Evolutionary conservation across 2,888 invertebrate species (phyloP).

Genomic region (Brassicogethes aeneus): DNA sequence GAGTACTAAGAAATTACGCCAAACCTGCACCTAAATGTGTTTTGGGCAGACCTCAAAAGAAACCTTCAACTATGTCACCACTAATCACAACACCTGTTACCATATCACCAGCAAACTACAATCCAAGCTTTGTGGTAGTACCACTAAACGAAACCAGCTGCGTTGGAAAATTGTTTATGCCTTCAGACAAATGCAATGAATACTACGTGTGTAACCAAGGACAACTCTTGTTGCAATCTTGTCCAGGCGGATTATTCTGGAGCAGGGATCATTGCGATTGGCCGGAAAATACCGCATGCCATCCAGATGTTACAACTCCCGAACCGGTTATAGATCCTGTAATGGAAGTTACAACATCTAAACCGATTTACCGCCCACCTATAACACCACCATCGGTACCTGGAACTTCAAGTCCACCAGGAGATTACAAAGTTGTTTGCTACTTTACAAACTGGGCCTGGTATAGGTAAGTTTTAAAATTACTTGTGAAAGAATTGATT

Average conservation of each 20-base stretch:
- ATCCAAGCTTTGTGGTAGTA: slow-evolving; percentile 2
- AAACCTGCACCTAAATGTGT: slow-evolving; percentile 56
- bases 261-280: slow-evolving; percentile 73
- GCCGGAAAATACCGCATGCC: slow-evolving; percentile 64
- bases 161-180: slow-evolving; percentile 48
- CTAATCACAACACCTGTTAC: slow-evolving; percentile 8
- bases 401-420: slow-evolving; percentile 16
- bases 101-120: background rate
- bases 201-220: slow-evolving; percentile 77
- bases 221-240: slow-evolving; percentile 56
- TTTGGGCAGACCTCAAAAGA: slow-evolving; percentile 35
- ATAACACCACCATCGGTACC: slow-evolving; percentile 29
- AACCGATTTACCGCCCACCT: slow-evolving; percentile 14
- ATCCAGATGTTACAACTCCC: slow-evolving; percentile 26
- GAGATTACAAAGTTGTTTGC: slow-evolving; percentile 58
- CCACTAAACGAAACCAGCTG: slow-evolving; percentile 32
- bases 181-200: slow-evolving; percentile 65
- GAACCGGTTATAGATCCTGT: slow-evolving; percentile 3
- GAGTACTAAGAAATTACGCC: slow-evolving; percentile 62
- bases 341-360: slow-evolving; percentile 9
- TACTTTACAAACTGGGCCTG: slow-evolving; percentile 85
- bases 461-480: slow-evolving; percentile 50
- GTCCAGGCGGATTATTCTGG: slow-evolving; percentile 70
- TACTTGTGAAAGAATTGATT: background rate
- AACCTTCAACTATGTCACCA: slow-evolving; percentile 12